phyloP scores from a whole-genome alignment of 2,888 invertebrate species.

The Endotricha flammealis region DNA sequence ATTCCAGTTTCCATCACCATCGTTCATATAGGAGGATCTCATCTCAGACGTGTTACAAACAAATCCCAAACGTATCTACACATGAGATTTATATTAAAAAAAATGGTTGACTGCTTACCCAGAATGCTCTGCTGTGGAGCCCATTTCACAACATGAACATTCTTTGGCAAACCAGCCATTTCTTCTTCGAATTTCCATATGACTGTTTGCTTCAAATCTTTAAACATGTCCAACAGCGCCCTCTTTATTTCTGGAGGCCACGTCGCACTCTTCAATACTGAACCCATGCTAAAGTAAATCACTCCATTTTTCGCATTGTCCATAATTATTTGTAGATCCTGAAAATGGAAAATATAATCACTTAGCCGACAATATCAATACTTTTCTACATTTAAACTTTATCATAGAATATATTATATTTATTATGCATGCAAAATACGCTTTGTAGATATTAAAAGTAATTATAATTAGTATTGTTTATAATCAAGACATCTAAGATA shows the following conservation, averaged over 20 bases:
- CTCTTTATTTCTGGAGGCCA: conserved; percentile 44
- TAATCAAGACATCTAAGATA: no score
- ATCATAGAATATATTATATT: no score
- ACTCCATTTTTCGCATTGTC: conserved; percentile 59
- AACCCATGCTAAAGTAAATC: conserved; percentile 72
- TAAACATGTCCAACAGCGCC: conserved; percentile 51
- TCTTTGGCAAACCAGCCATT: conserved; percentile 45
- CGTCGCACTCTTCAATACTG: conserved; percentile 46
- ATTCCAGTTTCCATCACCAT: no score
- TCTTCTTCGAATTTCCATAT: conserved; percentile 67
- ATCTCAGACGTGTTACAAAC: no score
- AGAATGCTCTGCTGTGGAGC: conserved; percentile 55
- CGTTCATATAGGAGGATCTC: no score
- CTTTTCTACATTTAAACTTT: no score
- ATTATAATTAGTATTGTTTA: no score
- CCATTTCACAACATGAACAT: conserved; percentile 62
- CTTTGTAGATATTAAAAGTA: no score
- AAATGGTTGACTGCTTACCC: no score
- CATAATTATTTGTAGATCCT: conserved; percentile 56
- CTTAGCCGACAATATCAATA: no score
- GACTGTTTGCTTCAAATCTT: conserved; percentile 60
- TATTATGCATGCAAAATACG: no score
- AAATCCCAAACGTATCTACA: background rate
- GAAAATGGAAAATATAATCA: no score
- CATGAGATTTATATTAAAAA: background rate